Base-by-base conservation (phyloP, 1,140 invertebrate species). In the Coenobita brevimanus region DNA sequence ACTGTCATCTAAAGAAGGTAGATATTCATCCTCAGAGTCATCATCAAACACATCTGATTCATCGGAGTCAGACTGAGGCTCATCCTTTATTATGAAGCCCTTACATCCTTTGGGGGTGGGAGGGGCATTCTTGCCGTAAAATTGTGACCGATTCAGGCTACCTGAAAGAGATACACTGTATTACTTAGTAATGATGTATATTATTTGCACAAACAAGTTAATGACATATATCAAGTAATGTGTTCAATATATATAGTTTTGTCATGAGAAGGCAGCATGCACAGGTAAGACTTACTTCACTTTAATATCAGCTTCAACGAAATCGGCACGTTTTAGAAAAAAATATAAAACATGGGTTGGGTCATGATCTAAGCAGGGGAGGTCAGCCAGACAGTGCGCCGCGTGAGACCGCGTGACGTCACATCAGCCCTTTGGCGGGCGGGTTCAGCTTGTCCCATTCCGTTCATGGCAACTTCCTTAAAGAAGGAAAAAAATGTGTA, bases 11-110 rank as follows among this genome's bases (percentile, higher is more conserved):
- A 41, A 27, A 24, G 24, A 43, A 6, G 30, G 46, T 46, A 78
- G 17, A 78, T 78, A 78, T 50, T 78, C 75, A 78, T 78, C 75
- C 38, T 27, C 75, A 78, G 36, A 43, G 46, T 78, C 41, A 21
- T 78, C 75, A 36, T 43, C 75, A 78, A 43, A 3, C 38, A 4
- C 43, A 50, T 78, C 46, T 78, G 75, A 78, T 43, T 21, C 38
- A 21, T 78, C 75, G 17, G 75, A 78, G 75, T 78, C 75, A 78
- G 75, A 78, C 13, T 43, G 46, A 43, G 75, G 75, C 41, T 78
- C 75, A 43, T 78, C 75, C 50, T 43, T 78, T n/a, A 3, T 43
- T 36, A 24, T 2, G 24, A 21, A 78, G 41, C 41, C 73, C 21
- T 36, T 3, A 38, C 33, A 76, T 38, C 73, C 41, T 43, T 27